Evolutionary conservation across 2,888 invertebrate species (phyloP).

Genomic region (Rhyacophila evoluta): DNA sequence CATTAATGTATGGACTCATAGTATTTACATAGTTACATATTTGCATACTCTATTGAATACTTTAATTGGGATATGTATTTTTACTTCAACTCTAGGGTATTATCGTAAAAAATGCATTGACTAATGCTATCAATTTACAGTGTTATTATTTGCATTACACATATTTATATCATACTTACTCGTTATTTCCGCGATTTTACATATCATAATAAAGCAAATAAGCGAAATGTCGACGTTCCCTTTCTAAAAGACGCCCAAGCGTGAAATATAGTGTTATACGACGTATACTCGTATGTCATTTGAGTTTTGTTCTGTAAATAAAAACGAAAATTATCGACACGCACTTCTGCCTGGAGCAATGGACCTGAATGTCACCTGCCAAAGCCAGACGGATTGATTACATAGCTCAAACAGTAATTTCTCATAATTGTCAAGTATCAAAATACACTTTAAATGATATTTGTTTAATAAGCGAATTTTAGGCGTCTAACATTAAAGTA

Average conservation of each 20-base stretch:
- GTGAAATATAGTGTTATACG: background rate
- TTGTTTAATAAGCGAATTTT: no score
- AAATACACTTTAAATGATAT: no score
- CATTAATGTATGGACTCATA: no score
- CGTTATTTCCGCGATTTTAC: background rate
- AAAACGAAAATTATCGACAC: background rate
- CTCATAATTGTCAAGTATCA: no score
- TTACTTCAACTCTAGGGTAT: background rate
- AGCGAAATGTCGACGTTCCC: background rate
- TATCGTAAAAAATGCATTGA: background rate
- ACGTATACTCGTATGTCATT: background rate
- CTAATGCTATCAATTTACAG: conserved; percentile 10
- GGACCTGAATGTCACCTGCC: background rate
- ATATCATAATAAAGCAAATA: background rate
- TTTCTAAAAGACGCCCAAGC: background rate
- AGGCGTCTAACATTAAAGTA: no score
- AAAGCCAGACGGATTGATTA: background rate
- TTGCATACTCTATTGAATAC: background rate
- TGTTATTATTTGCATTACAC: background rate
- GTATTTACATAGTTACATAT: no score
- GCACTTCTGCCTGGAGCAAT: background rate
- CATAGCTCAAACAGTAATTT: no score
- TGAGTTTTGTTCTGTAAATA: conserved; percentile 12
- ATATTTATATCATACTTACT: background rate
- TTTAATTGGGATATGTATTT: background rate